Evolutionary conservation across 2,888 invertebrate species (phyloP), one percentile per base, ranked within the genome.

Genomic region (Tetramorium bicarinatum): DNA sequence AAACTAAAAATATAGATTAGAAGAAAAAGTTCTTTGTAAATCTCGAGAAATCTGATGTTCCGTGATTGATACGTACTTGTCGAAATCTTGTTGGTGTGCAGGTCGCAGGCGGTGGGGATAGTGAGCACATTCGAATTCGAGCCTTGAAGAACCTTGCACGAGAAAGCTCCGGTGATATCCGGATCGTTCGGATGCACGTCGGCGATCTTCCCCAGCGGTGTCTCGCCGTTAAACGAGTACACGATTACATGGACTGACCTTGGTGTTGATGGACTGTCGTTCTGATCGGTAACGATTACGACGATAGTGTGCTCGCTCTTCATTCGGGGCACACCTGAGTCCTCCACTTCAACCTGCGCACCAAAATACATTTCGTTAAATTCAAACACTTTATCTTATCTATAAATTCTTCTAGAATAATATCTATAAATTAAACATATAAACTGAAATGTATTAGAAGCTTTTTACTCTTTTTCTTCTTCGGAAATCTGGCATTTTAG

Each of bases 111-210:
- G 79, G 96, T 96, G 69, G 97, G 97, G 80, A 99, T 97, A 74
- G 95, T 96, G 21, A 98, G 95, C 59, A 97, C 84, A 96, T 96
- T 96, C 18, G 96, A 95, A 87, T 95, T 96, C 90, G 95, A 96
- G 93, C 95, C 96, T 94, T 95, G 97, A 91, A 98, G 95, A 87
- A 98, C 97, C 93, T 97, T 97, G 94, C 99, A 99, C 92, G 96
- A 97, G 93, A 99, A 99, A 92, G 98, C 97, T 4, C 99, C 99
- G 75, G 97, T 96, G n/a, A 96, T 96, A 94, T 99, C 99, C 0
- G 97, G 97, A 95, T 99, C 99, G 92, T 98, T 97, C 0, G 99
- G 99, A 95, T 97, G 98, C 0, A 99, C 97, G 94, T 98, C 97
- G 9, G 98, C 99, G 87, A 99, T 97, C 95, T 97, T 97, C n/a